Evolutionary conservation across 2,888 invertebrate species (phyloP), one percentile per base, ranked within the genome.

Genomic region (Trichacis sp.): DNA sequence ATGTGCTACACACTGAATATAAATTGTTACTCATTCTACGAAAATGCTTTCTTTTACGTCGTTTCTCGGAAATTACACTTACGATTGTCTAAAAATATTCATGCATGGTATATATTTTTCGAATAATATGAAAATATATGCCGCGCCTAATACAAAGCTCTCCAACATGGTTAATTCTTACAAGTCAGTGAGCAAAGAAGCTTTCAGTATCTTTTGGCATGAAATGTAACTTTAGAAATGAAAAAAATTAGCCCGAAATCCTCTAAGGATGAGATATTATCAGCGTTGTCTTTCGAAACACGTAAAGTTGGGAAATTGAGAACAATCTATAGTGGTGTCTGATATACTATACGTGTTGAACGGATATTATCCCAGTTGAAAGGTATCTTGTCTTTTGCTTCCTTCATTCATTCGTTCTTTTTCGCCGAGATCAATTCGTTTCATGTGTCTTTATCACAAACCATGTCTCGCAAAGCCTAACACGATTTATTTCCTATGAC

Each of bases 391-490:
- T 24, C 24, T 24, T 24, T 24, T 14, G 46, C 20, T 5, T 12
- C 12, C 12, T 19, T 4, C 43, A 6, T 43, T 18, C 43, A 19
- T 43, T 18, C 43, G 9, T 30, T 30, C 48, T 48, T 17, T 20
- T 48, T 48, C 18, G 11, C 15, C 15, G 19, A n/a, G 14, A 11
- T 6, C 9, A 50, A 36, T 17, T 50, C 33, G 38, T 50, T 50
- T 38, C 50, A 50, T 33, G 17, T 24, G 50, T 50, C 50, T 50
- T 50, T 50, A 50, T 50, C 24, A 50, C 50, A 38, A 50, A 40
- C 18, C 50, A 19, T 19, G 38, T 40, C 40, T 15, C 20, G 40
- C 50, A 50, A 50, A 38, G 36, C 50, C 50, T 40, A 12, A 40
- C 40, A 40, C 38, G 40, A 50, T 50, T 38, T 50, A 50, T 50